A percentile compares a stretch with the other conserved stretches of the same genome.
phyloP scores from a whole-genome alignment of 2,113 vertebrate genomes.

The Tachysurus vachellii region DNA sequence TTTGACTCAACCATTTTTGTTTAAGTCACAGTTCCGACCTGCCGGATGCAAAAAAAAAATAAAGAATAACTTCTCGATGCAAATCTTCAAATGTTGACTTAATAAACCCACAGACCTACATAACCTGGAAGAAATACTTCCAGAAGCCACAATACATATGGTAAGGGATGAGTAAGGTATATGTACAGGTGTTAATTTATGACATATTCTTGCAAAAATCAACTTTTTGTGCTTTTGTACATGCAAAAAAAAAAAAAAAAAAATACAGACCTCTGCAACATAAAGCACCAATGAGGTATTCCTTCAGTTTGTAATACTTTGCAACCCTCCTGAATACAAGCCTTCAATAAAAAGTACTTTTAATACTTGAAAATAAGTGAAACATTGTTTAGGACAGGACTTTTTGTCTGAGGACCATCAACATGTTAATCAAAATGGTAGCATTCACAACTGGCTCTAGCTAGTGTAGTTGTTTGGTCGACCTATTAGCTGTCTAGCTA shows the following conservation, averaged over 20 bases:
- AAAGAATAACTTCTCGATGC: conserved; percentile 4
- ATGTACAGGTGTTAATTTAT: conserved; percentile 2
- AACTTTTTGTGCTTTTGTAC: background rate
- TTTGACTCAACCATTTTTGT: background rate
- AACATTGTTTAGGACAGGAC: background rate
- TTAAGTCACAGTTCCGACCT: conserved; percentile 17
- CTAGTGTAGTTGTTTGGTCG: background rate
- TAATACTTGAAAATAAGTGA: background rate
- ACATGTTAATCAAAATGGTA: background rate
- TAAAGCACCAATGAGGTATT: background rate
- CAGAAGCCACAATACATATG: background rate
- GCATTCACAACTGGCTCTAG: conserved; percentile 1
- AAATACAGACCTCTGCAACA: background rate
- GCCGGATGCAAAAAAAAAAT: background rate
- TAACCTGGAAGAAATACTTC: background rate
- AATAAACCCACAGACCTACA: background rate
- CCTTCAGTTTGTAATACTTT: background rate
- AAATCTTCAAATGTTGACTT: conserved; percentile 25
- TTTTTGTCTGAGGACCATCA: background rate
- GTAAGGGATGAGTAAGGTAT: background rate
- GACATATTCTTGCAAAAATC: background rate
- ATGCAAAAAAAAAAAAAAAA: background rate
- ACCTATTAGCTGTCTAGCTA: background rate
- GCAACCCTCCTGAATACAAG: background rate
- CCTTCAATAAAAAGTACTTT: background rate